These are phyloP conservation scores for Trogon surrucura DNA, from an alignment of 2,113 vertebrate species.

Conservation along the genomic window DNA sequence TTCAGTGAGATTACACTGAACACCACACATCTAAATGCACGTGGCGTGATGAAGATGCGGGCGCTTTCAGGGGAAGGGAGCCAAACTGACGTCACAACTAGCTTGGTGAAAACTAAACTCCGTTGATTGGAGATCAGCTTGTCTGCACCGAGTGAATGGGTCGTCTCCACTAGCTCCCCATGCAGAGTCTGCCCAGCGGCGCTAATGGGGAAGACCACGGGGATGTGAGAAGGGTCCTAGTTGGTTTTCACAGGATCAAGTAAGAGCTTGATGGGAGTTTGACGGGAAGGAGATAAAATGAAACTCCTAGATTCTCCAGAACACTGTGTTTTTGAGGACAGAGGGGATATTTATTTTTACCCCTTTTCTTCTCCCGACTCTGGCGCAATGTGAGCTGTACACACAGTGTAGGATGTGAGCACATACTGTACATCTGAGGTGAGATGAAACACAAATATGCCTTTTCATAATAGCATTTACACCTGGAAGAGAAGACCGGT, in stretches of 20 bases:
- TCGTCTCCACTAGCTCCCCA: neutral
- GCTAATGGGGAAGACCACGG: neutral
- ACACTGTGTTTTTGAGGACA: neutral
- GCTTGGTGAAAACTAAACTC: neutral
- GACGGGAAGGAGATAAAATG: neutral
- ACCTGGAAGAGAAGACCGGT: conserved; percentile 80
- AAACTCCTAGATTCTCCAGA: neutral
- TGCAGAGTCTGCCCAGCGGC: fast-evolving
- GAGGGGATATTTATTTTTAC: conserved; percentile 17
- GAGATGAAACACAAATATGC: conserved; percentile 79
- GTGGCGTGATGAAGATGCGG: fast-evolving
- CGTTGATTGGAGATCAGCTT: neutral
- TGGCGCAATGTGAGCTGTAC: conserved; percentile 50
- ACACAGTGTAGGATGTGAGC: conserved; percentile 51
- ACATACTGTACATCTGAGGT: conserved; percentile 77
- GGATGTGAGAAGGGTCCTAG: neutral
- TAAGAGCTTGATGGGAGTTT: neutral
- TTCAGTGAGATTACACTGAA: neutral
- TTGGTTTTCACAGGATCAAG: neutral
- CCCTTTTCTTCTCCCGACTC: conserved; percentile 25
- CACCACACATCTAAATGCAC: fast-evolving
- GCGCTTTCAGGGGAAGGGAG: neutral
- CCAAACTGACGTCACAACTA: neutral
- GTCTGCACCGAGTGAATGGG: neutral
- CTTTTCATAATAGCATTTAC: conserved; percentile 83